Evolutionary conservation across 1,140 invertebrate genomes (phyloP).

Genomic region (Lysiphlebus fabarum): DNA sequence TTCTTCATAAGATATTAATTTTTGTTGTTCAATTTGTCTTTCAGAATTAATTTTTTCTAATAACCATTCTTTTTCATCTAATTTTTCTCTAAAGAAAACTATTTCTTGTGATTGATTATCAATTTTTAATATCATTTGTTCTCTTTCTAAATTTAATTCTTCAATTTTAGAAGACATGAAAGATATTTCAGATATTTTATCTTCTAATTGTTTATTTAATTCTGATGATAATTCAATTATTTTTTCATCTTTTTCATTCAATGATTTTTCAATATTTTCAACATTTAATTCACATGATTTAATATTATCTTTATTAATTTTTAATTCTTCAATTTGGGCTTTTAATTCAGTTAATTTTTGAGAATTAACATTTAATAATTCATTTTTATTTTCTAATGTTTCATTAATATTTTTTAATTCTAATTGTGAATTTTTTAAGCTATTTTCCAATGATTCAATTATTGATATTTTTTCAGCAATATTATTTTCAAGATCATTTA

Average conservation of each 20-base stretch:
- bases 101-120: slow-evolving; percentile 22
- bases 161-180: slow-evolving; percentile 7
- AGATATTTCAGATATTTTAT: slow-evolving; percentile 15
- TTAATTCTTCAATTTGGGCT: slow-evolving; percentile 53
- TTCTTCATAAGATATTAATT: slow-evolving; percentile 4
- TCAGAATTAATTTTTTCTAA: slow-evolving; percentile 26
- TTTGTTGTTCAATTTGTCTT: neutral
- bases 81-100: slow-evolving; percentile 24
- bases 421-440: slow-evolving; percentile 31
- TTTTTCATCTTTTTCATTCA: slow-evolving; percentile 16
- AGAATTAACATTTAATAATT: slow-evolving; percentile 40
- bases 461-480: neutral
- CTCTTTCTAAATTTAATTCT: neutral
- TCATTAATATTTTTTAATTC: slow-evolving; percentile 18
- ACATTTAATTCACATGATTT: slow-evolving; percentile 17
- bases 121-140: neutral
- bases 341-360: slow-evolving; percentile 47
- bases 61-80: slow-evolving; percentile 31
- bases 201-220: slow-evolving; percentile 48
- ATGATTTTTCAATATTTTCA: slow-evolving; percentile 27
- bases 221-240: slow-evolving; percentile 32
- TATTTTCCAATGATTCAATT: slow-evolving; percentile 44
- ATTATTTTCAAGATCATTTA: slow-evolving; percentile 1
- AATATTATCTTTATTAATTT: slow-evolving; percentile 28
- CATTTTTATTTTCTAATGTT: slow-evolving; percentile 38